A percentile compares a stretch with the other conserved stretches of the same genome.
phyloP scores from a whole-genome alignment of 2,888 invertebrate genomes.

The Augochlorella aurata region DNA sequence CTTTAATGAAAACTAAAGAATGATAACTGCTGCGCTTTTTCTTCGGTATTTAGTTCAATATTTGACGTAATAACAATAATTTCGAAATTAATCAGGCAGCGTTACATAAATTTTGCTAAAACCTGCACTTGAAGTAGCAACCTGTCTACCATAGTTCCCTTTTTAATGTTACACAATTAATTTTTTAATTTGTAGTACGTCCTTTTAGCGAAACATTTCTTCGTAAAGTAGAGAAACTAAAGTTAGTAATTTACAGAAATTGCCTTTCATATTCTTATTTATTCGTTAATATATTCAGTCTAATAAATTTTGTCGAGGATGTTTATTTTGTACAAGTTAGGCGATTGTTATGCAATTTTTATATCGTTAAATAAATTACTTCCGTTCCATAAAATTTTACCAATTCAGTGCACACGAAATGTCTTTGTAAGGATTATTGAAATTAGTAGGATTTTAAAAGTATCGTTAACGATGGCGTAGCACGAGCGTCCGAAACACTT shows the following conservation, averaged over 20 bases:
- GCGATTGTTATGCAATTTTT: no score
- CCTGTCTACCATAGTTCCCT: not conserved
- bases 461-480: slow-evolving; percentile 23
- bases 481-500: slow-evolving; percentile 54
- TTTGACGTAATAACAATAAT: not conserved
- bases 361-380: no score
- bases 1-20: not conserved
- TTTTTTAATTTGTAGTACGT: not conserved
- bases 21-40: not conserved
- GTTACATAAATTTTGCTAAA: not conserved
- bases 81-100: not conserved
- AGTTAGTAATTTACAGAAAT: no score
- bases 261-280: no score
- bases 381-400: no score
- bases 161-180: not conserved
- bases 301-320: no score
- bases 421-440: not conserved
- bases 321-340: no score
- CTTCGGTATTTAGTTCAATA: not conserved
- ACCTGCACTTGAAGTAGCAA: not conserved
- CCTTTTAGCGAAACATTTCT: not conserved
- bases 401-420: not conserved
- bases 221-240: no score
- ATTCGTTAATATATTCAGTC: no score
- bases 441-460: not conserved